Evolutionary conservation across 1,140 invertebrate species (phyloP).

Genomic region (Hirudo medicinalis): DNA sequence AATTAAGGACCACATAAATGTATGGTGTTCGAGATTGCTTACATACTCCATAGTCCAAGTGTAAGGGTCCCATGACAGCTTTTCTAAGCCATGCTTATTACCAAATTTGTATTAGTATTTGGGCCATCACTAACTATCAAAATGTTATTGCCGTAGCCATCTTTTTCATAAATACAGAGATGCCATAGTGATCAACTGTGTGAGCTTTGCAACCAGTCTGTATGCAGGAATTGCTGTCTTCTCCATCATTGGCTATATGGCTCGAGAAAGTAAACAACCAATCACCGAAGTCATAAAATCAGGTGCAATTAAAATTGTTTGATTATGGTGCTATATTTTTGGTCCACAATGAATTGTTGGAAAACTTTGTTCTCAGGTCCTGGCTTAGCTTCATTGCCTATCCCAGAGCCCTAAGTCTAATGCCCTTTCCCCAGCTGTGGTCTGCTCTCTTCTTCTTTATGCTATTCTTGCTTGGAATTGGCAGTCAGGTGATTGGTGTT

Average conservation of each 20-base stretch:
- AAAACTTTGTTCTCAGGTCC: slow-evolving; percentile 48
- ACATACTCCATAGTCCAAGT: too few relatives aligned
- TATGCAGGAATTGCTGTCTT: slow-evolving; percentile 26
- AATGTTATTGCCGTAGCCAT: neutral
- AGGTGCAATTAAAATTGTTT: slow-evolving; percentile 16
- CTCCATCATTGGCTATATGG: slow-evolving; percentile 26
- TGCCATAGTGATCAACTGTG: slow-evolving; percentile 23
- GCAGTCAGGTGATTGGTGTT: slow-evolving; percentile 8
- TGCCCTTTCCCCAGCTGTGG: slow-evolving; percentile 64
- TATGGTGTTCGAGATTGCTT: too few relatives aligned
- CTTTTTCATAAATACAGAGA: slow-evolving; percentile 19
- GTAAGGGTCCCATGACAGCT: too few relatives aligned
- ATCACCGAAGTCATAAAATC: slow-evolving; percentile 24
- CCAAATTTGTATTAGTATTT: neutral
- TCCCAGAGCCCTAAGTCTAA: slow-evolving; percentile 61
- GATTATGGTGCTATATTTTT: neutral
- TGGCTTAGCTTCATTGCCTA: slow-evolving; percentile 68
- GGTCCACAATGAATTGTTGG: neutral
- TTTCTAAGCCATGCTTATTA: neutral
- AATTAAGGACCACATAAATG: too few relatives aligned
- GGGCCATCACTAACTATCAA: neutral
- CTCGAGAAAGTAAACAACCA: slow-evolving; percentile 15
- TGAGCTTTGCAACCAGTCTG: slow-evolving; percentile 23
- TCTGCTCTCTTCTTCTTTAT: slow-evolving; percentile 62
- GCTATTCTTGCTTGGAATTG: slow-evolving; percentile 19